Percentiles rank a stretch among this genome's conserved stretches.
phyloP scores from a whole-genome alignment of 2,888 invertebrate genomes.

The Phortica okadai region DNA sequence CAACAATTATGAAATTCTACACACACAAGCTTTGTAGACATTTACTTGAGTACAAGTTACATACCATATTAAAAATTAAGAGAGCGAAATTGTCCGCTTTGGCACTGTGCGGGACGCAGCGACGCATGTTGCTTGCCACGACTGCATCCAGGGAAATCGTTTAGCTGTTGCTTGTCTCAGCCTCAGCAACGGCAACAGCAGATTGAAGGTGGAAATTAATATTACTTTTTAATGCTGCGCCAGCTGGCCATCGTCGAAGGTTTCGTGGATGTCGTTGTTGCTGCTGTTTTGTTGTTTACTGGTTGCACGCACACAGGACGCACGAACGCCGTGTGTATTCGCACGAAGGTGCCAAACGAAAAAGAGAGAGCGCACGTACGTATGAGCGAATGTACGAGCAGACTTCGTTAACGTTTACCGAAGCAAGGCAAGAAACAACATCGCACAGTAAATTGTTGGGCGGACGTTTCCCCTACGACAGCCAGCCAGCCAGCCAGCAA shows the following conservation, averaged over 20 bases:
- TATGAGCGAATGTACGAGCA: neutral
- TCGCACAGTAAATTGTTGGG: too few species aligned
- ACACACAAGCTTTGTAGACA: conserved; percentile 35
- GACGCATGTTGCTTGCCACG: conserved; percentile 39
- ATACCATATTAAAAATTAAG: conserved; percentile 16
- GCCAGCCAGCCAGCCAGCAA: conserved; percentile 39
- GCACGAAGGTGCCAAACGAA: neutral
- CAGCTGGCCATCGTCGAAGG: conserved; percentile 10
- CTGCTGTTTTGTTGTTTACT: neutral
- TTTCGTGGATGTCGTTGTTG: conserved; percentile 4
- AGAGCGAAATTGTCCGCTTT: conserved; percentile 49
- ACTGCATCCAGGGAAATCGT: conserved; percentile 69
- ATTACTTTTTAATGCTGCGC: conserved; percentile 70
- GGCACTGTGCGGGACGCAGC: conserved; percentile 55
- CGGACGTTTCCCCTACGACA: conserved; percentile 31
- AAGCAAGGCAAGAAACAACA: neutral
- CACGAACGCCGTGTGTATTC: neutral
- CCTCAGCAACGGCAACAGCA: conserved; percentile 41
- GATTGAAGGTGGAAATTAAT: conserved; percentile 69
- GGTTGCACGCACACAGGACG: neutral
- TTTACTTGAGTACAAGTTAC: conserved; percentile 21
- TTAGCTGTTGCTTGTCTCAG: conserved; percentile 63
- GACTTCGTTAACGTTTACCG: neutral
- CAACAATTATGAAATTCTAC: conserved; percentile 62
- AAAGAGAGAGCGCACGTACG: conserved; percentile 19